phyloP scores from a whole-genome alignment of 2,113 vertebrate genomes.

The Anhinga rufa region DNA sequence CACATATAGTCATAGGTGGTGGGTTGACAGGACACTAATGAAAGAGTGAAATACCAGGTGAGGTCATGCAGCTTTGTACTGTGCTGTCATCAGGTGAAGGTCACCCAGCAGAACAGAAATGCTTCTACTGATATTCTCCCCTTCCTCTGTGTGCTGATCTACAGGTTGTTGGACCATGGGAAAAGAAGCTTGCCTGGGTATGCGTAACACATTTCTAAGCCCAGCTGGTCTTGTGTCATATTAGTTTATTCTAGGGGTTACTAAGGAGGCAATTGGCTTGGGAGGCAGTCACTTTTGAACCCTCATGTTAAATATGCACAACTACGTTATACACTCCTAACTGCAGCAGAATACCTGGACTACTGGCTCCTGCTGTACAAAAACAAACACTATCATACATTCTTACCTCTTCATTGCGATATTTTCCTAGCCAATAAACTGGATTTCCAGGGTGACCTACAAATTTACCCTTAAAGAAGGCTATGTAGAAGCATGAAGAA shows the following conservation, averaged over 20 bases:
- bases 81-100: neutral
- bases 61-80: neutral
- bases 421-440: constrained; percentile 86
- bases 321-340: neutral
- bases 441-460: constrained; percentile 86
- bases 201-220: neutral
- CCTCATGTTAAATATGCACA: neutral
- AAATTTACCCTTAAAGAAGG: constrained; percentile 91
- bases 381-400: neutral
- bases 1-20: neutral
- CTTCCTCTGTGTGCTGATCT: neutral
- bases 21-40: neutral
- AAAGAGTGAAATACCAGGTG: neutral
- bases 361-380: neutral
- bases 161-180: neutral
- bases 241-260: neutral
- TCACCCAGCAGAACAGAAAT: neutral
- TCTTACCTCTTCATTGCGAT: constrained; percentile 90
- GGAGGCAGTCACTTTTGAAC: neutral
- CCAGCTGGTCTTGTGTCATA: neutral
- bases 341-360: neutral
- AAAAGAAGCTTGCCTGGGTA: neutral
- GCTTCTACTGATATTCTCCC: neutral
- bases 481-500: constrained; percentile 95
- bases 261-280: neutral